phyloP scores from a whole-genome alignment of 2,888 invertebrate genomes.

The Nomada hirtipes region DNA sequence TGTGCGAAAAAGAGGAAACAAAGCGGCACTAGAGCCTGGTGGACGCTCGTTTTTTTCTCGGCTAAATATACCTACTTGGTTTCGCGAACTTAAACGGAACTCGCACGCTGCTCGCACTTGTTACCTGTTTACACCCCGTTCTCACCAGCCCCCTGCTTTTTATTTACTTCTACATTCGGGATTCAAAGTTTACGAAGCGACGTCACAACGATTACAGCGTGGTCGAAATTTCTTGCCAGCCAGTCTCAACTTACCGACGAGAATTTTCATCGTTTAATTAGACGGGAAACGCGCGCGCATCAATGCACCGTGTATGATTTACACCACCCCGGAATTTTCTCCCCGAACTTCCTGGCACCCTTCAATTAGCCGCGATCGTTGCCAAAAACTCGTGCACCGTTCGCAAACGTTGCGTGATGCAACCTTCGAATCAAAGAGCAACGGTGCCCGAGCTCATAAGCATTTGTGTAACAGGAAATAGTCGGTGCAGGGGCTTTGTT shows the following conservation, averaged over 20 bases:
- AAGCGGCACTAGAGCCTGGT: not conserved
- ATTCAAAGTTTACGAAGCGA: not conserved
- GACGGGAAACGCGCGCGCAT: not conserved
- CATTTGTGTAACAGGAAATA: conserved; percentile 39
- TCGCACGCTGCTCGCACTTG: not conserved
- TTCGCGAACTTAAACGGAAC: conserved; percentile 14
- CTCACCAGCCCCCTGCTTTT: not conserved
- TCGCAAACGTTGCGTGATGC: not conserved
- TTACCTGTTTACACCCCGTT: not conserved
- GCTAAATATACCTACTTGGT: conserved; percentile 39
- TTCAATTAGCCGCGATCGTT: not conserved
- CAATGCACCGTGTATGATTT: not conserved
- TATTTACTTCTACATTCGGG: not conserved
- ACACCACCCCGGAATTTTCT: not conserved
- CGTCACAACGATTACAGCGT: not conserved
- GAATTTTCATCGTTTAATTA: not conserved
- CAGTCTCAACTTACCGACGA: not conserved
- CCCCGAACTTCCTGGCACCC: not conserved
- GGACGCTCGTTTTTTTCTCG: conserved; percentile 15
- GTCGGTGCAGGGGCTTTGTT: conserved; percentile 46
- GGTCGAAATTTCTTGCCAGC: not conserved
- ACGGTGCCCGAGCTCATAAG: conserved; percentile 6
- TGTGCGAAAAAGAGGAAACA: conserved; percentile 41
- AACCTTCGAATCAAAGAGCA: conserved; percentile 12
- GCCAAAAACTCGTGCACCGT: conserved; percentile 20